Conservation (phyloP, 2,797 vertebrate species). For the Xiphophorus birchmanni region DNA sequence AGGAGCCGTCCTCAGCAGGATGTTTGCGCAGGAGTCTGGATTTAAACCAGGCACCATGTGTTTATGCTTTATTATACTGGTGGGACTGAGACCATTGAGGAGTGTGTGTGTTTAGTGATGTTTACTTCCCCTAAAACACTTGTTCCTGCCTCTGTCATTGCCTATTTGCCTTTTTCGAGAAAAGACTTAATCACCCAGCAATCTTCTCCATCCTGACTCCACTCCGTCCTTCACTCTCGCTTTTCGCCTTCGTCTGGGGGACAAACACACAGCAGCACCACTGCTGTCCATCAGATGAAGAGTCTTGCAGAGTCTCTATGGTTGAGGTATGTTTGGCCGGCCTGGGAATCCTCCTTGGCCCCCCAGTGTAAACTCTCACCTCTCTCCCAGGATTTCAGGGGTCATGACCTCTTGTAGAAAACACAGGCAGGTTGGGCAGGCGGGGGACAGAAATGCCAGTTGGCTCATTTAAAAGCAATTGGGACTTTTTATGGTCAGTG, state of each 20-base stretch:
- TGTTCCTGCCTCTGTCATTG: conserved; percentile 12
- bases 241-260: not conserved
- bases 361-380: conserved; percentile 66
- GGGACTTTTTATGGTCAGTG: not conserved
- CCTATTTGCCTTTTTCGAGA: conserved; percentile 19
- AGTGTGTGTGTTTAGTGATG: conserved; percentile 9
- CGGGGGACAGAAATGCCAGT: not conserved
- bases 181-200: conserved; percentile 12
- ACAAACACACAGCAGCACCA: conserved; percentile 9
- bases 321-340: conserved; percentile 59
- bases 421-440: not conserved
- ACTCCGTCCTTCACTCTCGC: conserved; percentile 3
- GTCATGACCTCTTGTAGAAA: conserved; percentile 60
- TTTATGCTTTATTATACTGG: conserved; percentile 40
- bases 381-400: conserved; percentile 41
- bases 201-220: not conserved
- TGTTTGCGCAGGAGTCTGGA: conserved; percentile 37
- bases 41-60: conserved; percentile 33
- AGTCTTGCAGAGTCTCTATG: conserved; percentile 35
- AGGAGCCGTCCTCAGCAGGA: conserved; percentile 27
- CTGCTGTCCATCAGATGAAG: conserved; percentile 38
- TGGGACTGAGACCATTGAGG: conserved; percentile 11
- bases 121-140: conserved; percentile 19
- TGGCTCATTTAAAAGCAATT: not conserved
- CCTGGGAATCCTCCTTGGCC: conserved; percentile 52